These are phyloP conservation scores for Ploceus nigricollis DNA, from an alignment of 2,113 vertebrate species.

Conservation along the genomic window DNA sequence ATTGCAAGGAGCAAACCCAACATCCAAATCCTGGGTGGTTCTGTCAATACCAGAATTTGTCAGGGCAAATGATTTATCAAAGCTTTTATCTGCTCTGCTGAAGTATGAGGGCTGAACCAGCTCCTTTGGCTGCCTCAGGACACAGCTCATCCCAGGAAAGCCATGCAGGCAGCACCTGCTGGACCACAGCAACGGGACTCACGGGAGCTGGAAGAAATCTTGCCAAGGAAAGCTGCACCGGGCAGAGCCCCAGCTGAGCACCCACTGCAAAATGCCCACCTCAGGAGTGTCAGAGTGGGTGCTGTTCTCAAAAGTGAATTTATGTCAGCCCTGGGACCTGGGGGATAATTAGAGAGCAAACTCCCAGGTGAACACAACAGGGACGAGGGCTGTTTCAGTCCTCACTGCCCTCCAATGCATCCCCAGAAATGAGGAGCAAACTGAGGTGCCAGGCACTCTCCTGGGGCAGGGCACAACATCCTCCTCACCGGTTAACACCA, in stretches of 20 bases:
- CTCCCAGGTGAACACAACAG: not conserved
- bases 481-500: accelerated
- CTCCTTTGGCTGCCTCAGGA: not conserved
- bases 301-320: not conserved
- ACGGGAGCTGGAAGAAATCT: not conserved
- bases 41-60: not conserved
- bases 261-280: not conserved
- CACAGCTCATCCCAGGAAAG: not conserved
- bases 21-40: not conserved
- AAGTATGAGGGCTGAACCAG: not conserved
- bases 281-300: not conserved
- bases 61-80: not conserved
- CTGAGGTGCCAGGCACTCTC: not conserved
- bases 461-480: not conserved
- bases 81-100: not conserved
- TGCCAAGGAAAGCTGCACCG: not conserved
- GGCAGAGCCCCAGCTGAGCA: not conserved
- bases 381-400: accelerated
- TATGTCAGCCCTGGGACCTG: not conserved
- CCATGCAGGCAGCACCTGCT: not conserved
- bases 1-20: accelerated
- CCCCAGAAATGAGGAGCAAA: not conserved
- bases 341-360: not conserved
- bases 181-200: not conserved
- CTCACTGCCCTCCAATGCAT: not conserved